Percentiles rank a stretch among this genome's conserved stretches.
Conservation (phyloP, 2,888 invertebrate species). For the Megaustenia siamemsis region DNA sequence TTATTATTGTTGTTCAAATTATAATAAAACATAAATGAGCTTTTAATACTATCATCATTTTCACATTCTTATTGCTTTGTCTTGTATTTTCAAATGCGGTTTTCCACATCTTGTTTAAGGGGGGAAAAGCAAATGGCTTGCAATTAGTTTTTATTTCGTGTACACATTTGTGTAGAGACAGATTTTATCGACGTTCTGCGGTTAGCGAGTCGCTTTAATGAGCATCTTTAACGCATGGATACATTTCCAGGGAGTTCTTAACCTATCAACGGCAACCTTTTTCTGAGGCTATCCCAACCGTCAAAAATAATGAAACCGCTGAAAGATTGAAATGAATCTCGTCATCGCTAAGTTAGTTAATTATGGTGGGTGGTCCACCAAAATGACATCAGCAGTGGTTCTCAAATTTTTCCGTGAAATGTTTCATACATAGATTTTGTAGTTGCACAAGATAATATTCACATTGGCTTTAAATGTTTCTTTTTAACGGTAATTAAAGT, state of each 20-base stretch:
- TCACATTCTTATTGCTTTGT: no score
- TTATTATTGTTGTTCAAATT: no score
- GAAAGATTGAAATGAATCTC: background rate
- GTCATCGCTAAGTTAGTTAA: background rate
- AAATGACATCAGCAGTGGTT: background rate
- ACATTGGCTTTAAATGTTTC: background rate
- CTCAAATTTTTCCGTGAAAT: no score
- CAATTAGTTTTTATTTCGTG: background rate
- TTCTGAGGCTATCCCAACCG: background rate
- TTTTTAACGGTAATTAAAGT: no score
- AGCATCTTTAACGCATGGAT: background rate
- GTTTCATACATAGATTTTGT: no score
- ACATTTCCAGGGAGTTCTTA: background rate
- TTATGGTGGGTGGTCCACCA: background rate
- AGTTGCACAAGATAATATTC: background rate
- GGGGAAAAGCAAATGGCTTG: background rate
- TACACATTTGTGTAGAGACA: no score
- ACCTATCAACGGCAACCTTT: constrained; percentile 15
- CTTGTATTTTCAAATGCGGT: no score
- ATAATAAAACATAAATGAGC: no score
- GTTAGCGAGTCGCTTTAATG: background rate
- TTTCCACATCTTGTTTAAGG: background rate
- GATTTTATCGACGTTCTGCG: background rate
- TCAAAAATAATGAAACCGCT: constrained; percentile 4
- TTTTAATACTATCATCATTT: no score